Percentiles rank a stretch among this genome's conserved stretches.
Evolutionary conservation across 2,797 vertebrate species (phyloP).

Genomic region (Pipistrellus nathusii): DNA sequence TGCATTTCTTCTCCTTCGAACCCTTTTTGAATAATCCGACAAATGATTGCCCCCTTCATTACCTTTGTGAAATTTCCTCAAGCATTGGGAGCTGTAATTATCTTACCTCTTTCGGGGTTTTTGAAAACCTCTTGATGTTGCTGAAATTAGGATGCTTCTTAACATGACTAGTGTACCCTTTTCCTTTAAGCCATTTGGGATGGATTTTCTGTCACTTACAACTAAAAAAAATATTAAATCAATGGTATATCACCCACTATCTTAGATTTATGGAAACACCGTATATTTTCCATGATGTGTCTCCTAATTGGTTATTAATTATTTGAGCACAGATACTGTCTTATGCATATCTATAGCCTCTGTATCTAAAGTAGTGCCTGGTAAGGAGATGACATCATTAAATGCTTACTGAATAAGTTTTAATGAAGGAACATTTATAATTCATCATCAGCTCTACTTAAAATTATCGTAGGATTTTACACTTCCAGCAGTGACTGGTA

Average conservation of each 20-base stretch:
- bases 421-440: neutral
- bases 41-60: neutral
- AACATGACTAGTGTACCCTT: neutral
- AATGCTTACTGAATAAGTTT: neutral
- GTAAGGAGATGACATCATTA: neutral
- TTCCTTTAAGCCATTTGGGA: conserved; percentile 10
- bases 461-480: conserved; percentile 8
- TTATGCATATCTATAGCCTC: conserved; percentile 5
- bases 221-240: conserved; percentile 26
- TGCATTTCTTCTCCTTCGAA: neutral
- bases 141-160: neutral
- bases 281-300: neutral
- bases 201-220: conserved; percentile 57
- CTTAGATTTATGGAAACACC: conserved; percentile 13
- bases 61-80: neutral
- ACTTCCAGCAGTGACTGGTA: neutral
- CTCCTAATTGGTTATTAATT: conserved; percentile 43
- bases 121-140: neutral
- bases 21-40: neutral
- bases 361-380: neutral
- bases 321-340: neutral
- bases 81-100: neutral
- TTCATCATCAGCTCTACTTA: neutral
- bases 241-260: neutral
- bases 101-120: neutral